Evolutionary conservation across 1,140 invertebrate species (phyloP), one percentile per base, ranked within the genome.

Genomic region (Drosophila takahashii): DNA sequence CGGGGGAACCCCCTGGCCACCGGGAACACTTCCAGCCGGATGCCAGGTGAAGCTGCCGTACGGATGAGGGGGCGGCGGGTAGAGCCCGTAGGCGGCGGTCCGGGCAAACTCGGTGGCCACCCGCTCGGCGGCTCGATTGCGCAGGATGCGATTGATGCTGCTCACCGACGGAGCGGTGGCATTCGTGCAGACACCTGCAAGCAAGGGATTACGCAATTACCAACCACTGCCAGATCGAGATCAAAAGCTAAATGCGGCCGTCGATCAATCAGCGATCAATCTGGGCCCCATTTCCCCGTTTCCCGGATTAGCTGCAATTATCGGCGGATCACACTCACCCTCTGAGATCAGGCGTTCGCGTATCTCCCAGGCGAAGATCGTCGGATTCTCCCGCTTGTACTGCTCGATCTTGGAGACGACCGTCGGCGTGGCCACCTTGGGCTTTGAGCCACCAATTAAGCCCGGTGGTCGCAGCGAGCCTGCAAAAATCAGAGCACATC

Each of bases 361-460:
- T 77, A 98, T 98, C 94, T 98, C 97, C 97, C 97, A 98, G 22
- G 98, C 98, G 94, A 98, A 98, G 92, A 99, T 98, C 58, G 98
- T 98, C n/a, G 97, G 97, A 93, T 98, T 98, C 93, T 98, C 97
- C 69, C 97, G 93, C 94, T 98, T 98, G 94, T 98, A 98, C 92
- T 98, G 97, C 93, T 98, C 97, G 90, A 98, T 98, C 94, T 98
- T 98, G 66, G 96, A 96, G 36, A 98, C 97, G 42, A 98, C 97
- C 4, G 97, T 97, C 10, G 98, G 97, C 26, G 98, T 99, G 65
- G 98, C 98, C 57, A 99, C 99, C 93, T 99, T 98, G 15, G 98
- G 98, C 93, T 99, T 99, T 92, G 98, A 99, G 52, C 99, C 99
- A 58, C 98, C 99, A 87, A 99, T 99, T 81, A 99, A 95, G 51